Conservation (phyloP, 2,113 vertebrate genomes). For the Ornithorhynchus anatinus region DNA sequence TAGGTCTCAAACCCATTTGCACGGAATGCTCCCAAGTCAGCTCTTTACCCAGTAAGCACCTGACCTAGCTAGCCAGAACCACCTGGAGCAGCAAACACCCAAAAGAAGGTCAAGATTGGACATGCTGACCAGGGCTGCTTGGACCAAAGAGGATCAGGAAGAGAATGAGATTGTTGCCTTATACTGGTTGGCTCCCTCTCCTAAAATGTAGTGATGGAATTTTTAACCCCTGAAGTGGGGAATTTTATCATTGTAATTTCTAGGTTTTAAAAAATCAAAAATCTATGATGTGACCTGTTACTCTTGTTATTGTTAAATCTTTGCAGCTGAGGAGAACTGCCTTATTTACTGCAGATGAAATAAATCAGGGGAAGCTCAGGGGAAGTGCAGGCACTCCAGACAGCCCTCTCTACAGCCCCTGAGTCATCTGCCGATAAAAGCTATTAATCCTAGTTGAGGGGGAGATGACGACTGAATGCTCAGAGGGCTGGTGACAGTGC, state of each 20-base stretch:
- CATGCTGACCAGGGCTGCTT: too few species aligned
- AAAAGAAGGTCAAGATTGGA: too few species aligned
- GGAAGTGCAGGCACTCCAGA: slow-evolving; percentile 45
- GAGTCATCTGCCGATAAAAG: slow-evolving; percentile 57
- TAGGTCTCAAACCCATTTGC: too few species aligned
- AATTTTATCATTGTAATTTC: slow-evolving; percentile 12
- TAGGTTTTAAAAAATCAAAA: too few species aligned
- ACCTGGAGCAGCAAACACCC: too few species aligned
- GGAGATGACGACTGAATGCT: slow-evolving; percentile 8
- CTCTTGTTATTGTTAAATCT: slow-evolving; percentile 51
- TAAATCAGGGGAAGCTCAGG: slow-evolving; percentile 65
- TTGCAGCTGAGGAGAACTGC: slow-evolving; percentile 2
- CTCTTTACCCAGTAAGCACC: too few species aligned
- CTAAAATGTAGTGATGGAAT: accelerated
- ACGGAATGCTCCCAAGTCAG: too few species aligned
- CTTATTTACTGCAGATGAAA: slow-evolving; percentile 71
- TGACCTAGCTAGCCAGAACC: too few species aligned
- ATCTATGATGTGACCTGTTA: too few species aligned
- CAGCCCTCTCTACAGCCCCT: slow-evolving; percentile 39
- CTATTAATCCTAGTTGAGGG: slow-evolving; percentile 11
- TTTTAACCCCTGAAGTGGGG: not conserved
- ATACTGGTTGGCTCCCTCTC: too few species aligned
- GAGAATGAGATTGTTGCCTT: too few species aligned
- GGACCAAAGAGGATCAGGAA: too few species aligned
- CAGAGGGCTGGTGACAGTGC: not conserved